These are phyloP conservation scores for Pelecanoides urinatrix DNA, from an alignment of 2,113 vertebrate genomes.

Conservation along the genomic window DNA sequence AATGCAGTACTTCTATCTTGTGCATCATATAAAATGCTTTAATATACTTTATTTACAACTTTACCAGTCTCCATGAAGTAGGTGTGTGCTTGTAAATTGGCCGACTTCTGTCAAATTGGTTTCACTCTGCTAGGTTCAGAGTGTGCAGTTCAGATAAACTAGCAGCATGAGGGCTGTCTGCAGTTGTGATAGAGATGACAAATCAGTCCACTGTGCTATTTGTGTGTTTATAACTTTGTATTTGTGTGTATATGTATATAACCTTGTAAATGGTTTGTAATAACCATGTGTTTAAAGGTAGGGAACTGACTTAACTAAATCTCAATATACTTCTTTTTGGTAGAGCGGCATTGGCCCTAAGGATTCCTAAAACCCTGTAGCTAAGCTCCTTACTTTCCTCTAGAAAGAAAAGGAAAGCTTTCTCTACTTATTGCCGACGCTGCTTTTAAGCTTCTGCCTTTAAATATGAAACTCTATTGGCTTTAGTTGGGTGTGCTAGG, in stretches of 20 bases:
- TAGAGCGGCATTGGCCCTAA: background rate
- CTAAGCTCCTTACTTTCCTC: background rate
- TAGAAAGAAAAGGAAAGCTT: background rate
- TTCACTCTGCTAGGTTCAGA: background rate
- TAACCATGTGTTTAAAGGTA: background rate
- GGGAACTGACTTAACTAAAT: background rate
- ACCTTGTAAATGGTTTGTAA: background rate
- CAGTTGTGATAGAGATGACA: background rate
- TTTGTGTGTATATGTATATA: background rate
- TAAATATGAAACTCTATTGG: background rate
- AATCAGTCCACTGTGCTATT: background rate
- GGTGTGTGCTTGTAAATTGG: background rate
- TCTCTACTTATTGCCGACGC: rapidly evolving
- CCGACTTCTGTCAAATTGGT: background rate
- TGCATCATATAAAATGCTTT: background rate
- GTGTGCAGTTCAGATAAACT: background rate
- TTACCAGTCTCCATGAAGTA: background rate
- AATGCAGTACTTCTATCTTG: background rate
- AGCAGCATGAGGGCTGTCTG: background rate
- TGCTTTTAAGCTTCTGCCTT: background rate
- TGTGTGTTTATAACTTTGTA: background rate
- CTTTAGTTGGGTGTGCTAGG: background rate
- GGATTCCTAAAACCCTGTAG: background rate
- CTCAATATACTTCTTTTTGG: background rate
- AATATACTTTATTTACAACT: background rate